phyloP scores from a whole-genome alignment of 1,140 invertebrate species.

The Conus ventricosus region DNA sequence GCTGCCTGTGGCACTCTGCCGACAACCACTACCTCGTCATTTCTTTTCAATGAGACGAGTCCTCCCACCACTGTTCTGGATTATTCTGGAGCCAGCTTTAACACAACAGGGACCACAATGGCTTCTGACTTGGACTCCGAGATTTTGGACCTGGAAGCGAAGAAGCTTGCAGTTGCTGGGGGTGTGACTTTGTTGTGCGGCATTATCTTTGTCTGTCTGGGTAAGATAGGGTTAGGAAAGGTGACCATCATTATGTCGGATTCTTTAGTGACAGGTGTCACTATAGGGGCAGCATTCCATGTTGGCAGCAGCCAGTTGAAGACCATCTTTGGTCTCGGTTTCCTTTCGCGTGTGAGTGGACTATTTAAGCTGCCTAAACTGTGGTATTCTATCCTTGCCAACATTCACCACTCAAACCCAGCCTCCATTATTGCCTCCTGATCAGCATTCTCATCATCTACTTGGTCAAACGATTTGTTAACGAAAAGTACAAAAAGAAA shows the following conservation, averaged over 20 bases:
- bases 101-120: not conserved
- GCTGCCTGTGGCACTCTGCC: not conserved
- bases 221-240: conserved; percentile 71
- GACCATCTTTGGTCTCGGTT: conserved; percentile 70
- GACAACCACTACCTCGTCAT: not conserved
- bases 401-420: conserved; percentile 65
- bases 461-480: conserved; percentile 70
- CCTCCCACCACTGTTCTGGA: no score
- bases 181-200: conserved; percentile 39
- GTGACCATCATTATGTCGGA: conserved; percentile 74
- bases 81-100: not conserved
- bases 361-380: conserved; percentile 29
- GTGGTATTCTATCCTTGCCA: conserved; percentile 60
- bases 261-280: conserved; percentile 74
- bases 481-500: conserved; percentile 65
- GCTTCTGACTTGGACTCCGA: not conserved
- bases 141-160: not conserved
- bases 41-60: not conserved
- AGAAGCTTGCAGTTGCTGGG: conserved; percentile 38
- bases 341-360: conserved; percentile 16
- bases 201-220: conserved; percentile 66
- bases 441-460: conserved; percentile 67
- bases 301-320: conserved; percentile 74
- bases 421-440: conserved; percentile 64
- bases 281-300: conserved; percentile 75